Evolutionary conservation across 2,888 invertebrate species (phyloP).

Genomic region (Xylocampa areola): DNA sequence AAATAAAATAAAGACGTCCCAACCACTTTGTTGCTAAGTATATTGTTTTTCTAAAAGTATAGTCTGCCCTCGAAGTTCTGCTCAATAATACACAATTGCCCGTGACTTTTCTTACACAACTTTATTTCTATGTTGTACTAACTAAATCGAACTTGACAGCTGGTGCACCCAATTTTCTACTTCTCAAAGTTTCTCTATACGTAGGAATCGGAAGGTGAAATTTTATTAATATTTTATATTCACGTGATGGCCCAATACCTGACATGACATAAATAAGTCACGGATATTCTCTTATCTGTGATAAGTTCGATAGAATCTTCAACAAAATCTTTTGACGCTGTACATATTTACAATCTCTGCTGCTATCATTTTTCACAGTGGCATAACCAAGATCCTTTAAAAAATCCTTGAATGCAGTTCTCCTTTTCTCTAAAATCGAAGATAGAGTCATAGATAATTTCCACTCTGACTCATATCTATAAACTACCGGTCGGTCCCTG

Average conservation of each 20-base stretch:
- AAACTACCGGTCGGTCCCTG: too few relatives aligned
- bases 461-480: too few relatives aligned
- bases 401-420: too few relatives aligned
- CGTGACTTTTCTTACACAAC: conserved; percentile 45
- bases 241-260: not conserved
- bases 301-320: too few relatives aligned
- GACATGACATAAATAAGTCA: too few relatives aligned
- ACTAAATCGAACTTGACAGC: conserved; percentile 41
- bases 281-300: too few relatives aligned
- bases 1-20: conserved; percentile 23
- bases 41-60: conserved; percentile 42
- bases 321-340: too few relatives aligned
- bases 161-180: conserved; percentile 35
- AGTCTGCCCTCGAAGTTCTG: conserved; percentile 34
- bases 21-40: conserved; percentile 33
- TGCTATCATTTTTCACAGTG: too few relatives aligned
- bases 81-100: conserved; percentile 28
- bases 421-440: too few relatives aligned
- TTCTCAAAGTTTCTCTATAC: conserved; percentile 27
- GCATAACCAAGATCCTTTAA: too few relatives aligned
- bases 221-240: conserved; percentile 24
- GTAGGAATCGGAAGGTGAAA: conserved; percentile 3
- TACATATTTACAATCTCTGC: too few relatives aligned
- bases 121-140: conserved; percentile 25
- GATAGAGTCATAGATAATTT: too few relatives aligned